Evolutionary conservation across 2,797 vertebrate genomes (phyloP), one percentile per base, ranked within the genome.

Genomic region (Balearica regulorum): DNA sequence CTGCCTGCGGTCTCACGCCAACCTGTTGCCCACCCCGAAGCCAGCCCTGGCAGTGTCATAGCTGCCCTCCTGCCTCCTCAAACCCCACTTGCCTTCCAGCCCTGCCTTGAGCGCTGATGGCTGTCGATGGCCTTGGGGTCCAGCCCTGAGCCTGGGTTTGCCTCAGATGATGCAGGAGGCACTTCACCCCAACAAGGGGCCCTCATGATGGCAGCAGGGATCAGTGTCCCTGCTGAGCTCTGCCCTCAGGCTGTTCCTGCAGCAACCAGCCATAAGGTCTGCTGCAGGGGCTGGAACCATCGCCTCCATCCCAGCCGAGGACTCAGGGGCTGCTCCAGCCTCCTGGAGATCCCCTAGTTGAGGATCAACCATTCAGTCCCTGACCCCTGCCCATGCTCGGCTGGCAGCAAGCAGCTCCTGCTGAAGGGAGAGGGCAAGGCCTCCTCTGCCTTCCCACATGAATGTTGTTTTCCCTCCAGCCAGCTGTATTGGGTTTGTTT

Each of bases 401-500:
- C 43, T 4, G 1, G 37, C 46, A 51, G 46, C 0, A 1, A 75
- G 55, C 8, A 12, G 8, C 57, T 70, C 33, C 35, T 44, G 68
- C 35, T 76, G 37, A 41, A 57, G 37, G 29, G 26, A 76, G 17
- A 61, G 29, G 12, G 8, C 8, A 51, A 11, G 7, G 6, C 10
- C 17, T 61, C 29, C 43, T 68, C 60, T 72, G 5, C 44, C 19
- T 78, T 82, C 35, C 5, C 49, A 58, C 15, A n/a, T 0, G 6
- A 8, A 48, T 5, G 0, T 10, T 68, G 3, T 26, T 65, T 75
- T 17, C 39, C 16, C 12, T 66, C 29, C 26, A 6, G 6, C 14
- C 39, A 35, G 4, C 16, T 37, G 16, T 3, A 7, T 7, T 26
- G 31, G n/a, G 19, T 26, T 37, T 53, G 7, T 0, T 11, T 46